Base-by-base conservation (phyloP, 2,797 vertebrate genomes). In the Pangasius larnaudii region DNA sequence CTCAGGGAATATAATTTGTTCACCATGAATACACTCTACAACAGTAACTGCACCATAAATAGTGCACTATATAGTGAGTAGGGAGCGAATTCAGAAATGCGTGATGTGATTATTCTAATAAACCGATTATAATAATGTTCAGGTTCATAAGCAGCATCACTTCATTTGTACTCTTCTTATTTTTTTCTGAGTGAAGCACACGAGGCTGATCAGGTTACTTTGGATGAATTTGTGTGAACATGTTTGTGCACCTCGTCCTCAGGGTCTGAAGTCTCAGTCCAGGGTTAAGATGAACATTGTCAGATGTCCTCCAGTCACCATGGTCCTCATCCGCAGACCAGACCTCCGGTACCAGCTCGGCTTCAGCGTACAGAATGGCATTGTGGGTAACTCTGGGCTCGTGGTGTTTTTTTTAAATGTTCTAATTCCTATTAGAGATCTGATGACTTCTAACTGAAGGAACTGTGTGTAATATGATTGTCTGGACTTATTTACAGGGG, bases 351-450 rank as follows among this genome's bases (percentile, higher is more conserved):
- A 99, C 36, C 98, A 99, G 90, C 93, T 99, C 90, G 98, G 98
- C 90, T 99, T 99, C 95, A 99, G 98, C 16, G 98, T 99, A 90
- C 98, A 99, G 93, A 99, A 99, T 14, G 98, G 98, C 92, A 99
- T 99, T 58, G 98, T 99, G 94, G 97, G 98, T 97, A 72, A 85
- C 11, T 33, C 51, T 16, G 19, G 22, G 36, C 9, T 59, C 2
- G 24, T 63, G 39, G 69, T 11, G 39, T 51, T 33, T 69, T 69
- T 33, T 22, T 30, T 67, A 9, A 16, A 51, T 53, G 33, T 69
- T 67, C 19, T 22, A 6, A 24, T 80, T 24, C 30, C 18, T 59
- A 0, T 39, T 39, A 36, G 22, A 39, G 53, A 80, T 24, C 53
- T 6, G 30, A 36, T 24, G n/a, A 30, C 19, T 72, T 72, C 11